Base-by-base conservation (phyloP, 2,888 invertebrate species). In the Zelleria hepariella region DNA sequence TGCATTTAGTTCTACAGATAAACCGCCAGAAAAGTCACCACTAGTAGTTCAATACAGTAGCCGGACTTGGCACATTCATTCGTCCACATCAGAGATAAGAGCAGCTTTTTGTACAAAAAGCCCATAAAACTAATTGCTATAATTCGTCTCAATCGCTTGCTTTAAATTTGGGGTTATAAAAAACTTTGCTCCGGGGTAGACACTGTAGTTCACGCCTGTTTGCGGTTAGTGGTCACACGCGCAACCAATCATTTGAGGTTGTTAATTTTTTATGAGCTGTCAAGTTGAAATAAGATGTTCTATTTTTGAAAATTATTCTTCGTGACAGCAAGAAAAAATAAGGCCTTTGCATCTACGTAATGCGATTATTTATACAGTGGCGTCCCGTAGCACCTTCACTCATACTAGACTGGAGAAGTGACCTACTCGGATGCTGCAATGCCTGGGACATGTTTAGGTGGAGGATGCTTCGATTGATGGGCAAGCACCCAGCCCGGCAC, bases 71-170 rank as follows among this genome's bases (percentile, higher is more conserved):
- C 61, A 70, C 73, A 77, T 72, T 77, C 77, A 80, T 79, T 74
- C 78, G 80, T 79, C 79, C 75, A 78, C 77, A 74, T 68, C 72
- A 63, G 62, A 72, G 78, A 80, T 78, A 81, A 75, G 55, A 62
- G 56, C 64, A 62, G 64, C 71, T 70, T 75, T 72, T 75, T 77
- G 76, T 77, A 69, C 75, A 67, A 42, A 70, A 73, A 64, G 70
- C 66, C 73, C 70, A 77, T 82, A 76, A 80, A 80, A 79, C 66
- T 83, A 82, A 85, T 83, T 79, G 78, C 67, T 65, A 77, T 77
- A 79, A 83, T 85, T 78, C 73, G 67, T 85, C 78, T 80, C 77
- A 77, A 80, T 80, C 76, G 74, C 62, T 73, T 68, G 67, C 67
- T 68, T 61, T 69, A 69, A 72, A 76, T 77, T 75, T 77, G 70